Percentiles rank a stretch among this genome's conserved stretches.
Conservation (phyloP, 2,888 invertebrate genomes). For the Drosophila eohydei region DNA sequence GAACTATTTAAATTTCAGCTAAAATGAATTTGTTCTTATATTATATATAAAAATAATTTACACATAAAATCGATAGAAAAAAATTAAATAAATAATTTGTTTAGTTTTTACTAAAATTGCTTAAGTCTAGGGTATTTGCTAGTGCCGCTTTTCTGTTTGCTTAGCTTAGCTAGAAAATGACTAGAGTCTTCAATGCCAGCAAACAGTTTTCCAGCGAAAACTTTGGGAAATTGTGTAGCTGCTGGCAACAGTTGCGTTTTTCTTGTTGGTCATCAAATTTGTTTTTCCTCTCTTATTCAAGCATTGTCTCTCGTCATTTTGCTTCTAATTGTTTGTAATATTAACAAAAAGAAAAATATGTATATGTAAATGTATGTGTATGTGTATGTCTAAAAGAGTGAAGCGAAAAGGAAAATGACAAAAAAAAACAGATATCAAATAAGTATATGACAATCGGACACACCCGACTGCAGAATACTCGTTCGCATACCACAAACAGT, state of each 20-base stretch:
- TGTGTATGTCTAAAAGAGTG: constrained; percentile 15
- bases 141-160: background rate
- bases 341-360: constrained; percentile 36
- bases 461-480: background rate
- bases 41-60: background rate
- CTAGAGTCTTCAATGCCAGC: constrained; percentile 41
- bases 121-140: constrained; percentile 1
- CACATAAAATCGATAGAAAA: background rate
- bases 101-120: background rate
- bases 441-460: no score
- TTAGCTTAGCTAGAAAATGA: constrained; percentile 1
- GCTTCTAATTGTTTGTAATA: constrained; percentile 74
- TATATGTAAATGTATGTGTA: background rate
- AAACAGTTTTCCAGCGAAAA: constrained; percentile 47
- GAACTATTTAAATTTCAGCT: background rate
- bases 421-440: background rate
- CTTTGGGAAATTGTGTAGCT: constrained; percentile 32
- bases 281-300: constrained; percentile 22
- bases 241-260: constrained; percentile 30
- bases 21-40: background rate
- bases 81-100: background rate
- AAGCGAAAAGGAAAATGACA: constrained; percentile 55
- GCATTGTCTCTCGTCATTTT: constrained; percentile 56
- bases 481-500: background rate
- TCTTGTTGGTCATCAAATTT: constrained; percentile 54